Evolutionary conservation across 2,113 vertebrate genomes (phyloP), one percentile per base, ranked within the genome.

Genomic region (Rhineura floridana): DNA sequence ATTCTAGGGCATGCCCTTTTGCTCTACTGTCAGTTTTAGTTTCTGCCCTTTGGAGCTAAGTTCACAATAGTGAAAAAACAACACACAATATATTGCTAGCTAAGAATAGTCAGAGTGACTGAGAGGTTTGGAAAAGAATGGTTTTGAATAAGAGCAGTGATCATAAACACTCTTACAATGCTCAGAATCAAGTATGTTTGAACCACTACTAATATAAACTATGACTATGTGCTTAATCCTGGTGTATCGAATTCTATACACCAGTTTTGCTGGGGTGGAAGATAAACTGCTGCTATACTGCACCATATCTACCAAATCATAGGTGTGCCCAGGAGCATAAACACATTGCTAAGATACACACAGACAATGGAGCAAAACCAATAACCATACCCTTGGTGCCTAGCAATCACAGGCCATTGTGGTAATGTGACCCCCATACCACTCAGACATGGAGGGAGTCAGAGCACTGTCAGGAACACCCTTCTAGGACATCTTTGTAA

Each of bases 61-160:
- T 88, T 91, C 75, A 90, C 84, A 84, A 82, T 90, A 89, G 85
- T 95, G 93, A 95, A 95, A 90, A 95, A 96, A 94, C 93, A 92
- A 89, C 84, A 86, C 17, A 7, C 83, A 91, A 90, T 91, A 89
- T 87, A 89, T 91, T 92, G 77, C 88, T 88, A 91, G 92, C 92
- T 93, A 85, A n/a, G 86, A 91, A 93, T 81, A 92, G 87, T 91
- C 92, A 88, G 48, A 39, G 70, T 25, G 85, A 85, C 77, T 0
- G 50, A 88, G 89, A 89, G 88, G n/a, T n/a, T n/a, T n/a, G 28
- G 52, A 86, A 81, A 76, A 83, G 73, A 92, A 67, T 90, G n/a
- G 67, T 91, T 72, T 78, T 94, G 93, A 91, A 93, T 88, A 93
- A 92, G 88, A 83, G 23, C 82, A 75, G 65, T 87, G 72, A 86